Base-by-base conservation (phyloP, 2,888 invertebrate genomes). In the Hedya salicella region DNA sequence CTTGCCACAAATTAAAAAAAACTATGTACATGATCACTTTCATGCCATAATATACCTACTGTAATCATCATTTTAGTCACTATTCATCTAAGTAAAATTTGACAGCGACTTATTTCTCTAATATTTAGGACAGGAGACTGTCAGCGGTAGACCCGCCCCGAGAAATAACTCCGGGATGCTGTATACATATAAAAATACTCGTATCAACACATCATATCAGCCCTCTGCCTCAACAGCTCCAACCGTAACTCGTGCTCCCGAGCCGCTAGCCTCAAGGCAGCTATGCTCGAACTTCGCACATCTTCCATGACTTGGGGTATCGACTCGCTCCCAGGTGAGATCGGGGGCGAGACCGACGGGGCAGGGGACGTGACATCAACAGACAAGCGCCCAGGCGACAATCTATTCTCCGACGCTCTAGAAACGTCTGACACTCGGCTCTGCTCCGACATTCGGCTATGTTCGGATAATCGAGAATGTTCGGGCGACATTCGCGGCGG, bases 201-300 rank as follows among this genome's bases (percentile, higher is more conserved):
- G 3, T 59, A 71, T 86, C 75, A 89, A 80, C 91, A 92, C 70
- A 92, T 91, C 70, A 91, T 76, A 76, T 91, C 90, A 30, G 91
- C 88, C 81, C 96, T 95, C 78, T 96, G 96, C 57, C 97, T 93
- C 71, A 97, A 86, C 91, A 96, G 93, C 85, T 97, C 97, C 75
- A 97, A 91, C 82, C 96, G 94, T 50, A 97, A 88, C 85, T 98
- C 97, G 85, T 98, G 97, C 81, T 98, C 98, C 39, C 98, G 92
- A 0, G 98, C 98, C 76, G 97, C 97, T 56, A 97, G 88, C 73
- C 98, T 93, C 66, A 98, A 90, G 0, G 97, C 96, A 0, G 97
- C 97, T 74, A 98, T 98, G 79, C 97, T 97, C 13, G 96, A 96
- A 72, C 95, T 96, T 73, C 97, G 92, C n/a, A 97, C 93, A 81